Evolutionary conservation across 2,888 invertebrate species (phyloP), one percentile per base, ranked within the genome.

Genomic region (Orthosia cruda): DNA sequence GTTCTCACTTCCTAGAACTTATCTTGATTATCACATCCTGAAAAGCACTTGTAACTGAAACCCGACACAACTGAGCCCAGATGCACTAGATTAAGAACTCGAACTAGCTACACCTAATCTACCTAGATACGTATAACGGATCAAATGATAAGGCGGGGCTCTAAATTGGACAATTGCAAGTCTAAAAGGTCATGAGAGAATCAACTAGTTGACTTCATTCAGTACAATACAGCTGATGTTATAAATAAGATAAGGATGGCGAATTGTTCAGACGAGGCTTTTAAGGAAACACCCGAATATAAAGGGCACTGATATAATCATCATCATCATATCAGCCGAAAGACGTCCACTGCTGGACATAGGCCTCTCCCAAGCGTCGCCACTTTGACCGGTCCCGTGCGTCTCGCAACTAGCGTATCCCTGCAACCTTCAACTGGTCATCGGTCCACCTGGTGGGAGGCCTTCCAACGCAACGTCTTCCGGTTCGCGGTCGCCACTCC

Each of bases 91-190:
- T 58, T 68, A n/a, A 54, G 26, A 61, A 7, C 32, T 20, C 68
- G 55, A n/a, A n/a, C n/a, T n/a, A n/a, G n/a, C 47, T 49, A 52
- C 40, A 32, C 32, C 40, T n/a, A 70, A 40, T 49, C 40, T 40
- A 40, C 9, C 40, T 20, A 67, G 58, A 40, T 54, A 57, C 26
- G 40, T 45, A 54, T 40, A 59, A 61, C 62, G 52, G 61, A 68
- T 62, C 32, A 64, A 71, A 72, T 75, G 67, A 77, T 75, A 67
- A 71, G 61, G 16, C 64, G 23, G 61, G 20, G 65, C 26, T 74
- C 61, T 81, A 71, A 86, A 87, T 80, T 84, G 77, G 63, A 88
- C 76, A 82, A 87, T 87, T 85, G 87, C 50, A 68, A 45, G 52
- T 62, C 63, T 66, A 63, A 69, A 77, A 80, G 85, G 81, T 84